phyloP scores from a whole-genome alignment of 2,888 invertebrate species.

The Agonopterix subpropinquella region DNA sequence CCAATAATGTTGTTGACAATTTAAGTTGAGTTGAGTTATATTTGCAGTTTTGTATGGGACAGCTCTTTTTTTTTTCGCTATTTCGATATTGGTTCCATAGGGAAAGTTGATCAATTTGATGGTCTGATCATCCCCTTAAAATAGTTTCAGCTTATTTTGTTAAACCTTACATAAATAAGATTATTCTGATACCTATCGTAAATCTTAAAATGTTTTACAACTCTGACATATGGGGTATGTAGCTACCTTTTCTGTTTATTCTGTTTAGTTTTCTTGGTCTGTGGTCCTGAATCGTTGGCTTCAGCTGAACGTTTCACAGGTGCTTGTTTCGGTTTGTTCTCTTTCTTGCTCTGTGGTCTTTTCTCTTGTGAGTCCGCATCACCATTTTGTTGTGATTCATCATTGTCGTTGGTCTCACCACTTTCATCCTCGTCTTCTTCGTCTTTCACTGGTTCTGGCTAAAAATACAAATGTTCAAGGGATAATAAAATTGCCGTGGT shows the following conservation, averaged over 20 bases:
- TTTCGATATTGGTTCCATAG: too few species aligned
- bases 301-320: conserved; percentile 41
- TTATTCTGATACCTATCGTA: too few species aligned
- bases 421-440: conserved; percentile 50
- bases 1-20: too few species aligned
- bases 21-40: too few species aligned
- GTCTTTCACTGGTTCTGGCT: conserved; percentile 66
- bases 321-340: conserved; percentile 18
- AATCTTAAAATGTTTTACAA: not conserved
- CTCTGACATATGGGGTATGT: not conserved
- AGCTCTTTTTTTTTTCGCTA: too few species aligned
- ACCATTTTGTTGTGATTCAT: conserved; percentile 38
- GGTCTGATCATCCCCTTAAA: too few species aligned
- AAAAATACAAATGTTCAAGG: conserved; percentile 13
- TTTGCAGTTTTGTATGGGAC: too few species aligned
- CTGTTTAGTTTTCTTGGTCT: conserved; percentile 45
- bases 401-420: conserved; percentile 24
- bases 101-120: too few species aligned
- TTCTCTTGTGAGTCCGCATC: conserved; percentile 31
- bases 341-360: conserved; percentile 5
- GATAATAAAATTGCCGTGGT: too few species aligned
- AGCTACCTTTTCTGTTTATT: conserved; percentile 23
- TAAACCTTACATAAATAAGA: too few species aligned
- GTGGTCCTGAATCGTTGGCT: conserved; percentile 23
- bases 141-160: too few species aligned